Evolutionary conservation across 2,797 vertebrate genomes (phyloP).

Genomic region (Petrocephalus schoutedeni): DNA sequence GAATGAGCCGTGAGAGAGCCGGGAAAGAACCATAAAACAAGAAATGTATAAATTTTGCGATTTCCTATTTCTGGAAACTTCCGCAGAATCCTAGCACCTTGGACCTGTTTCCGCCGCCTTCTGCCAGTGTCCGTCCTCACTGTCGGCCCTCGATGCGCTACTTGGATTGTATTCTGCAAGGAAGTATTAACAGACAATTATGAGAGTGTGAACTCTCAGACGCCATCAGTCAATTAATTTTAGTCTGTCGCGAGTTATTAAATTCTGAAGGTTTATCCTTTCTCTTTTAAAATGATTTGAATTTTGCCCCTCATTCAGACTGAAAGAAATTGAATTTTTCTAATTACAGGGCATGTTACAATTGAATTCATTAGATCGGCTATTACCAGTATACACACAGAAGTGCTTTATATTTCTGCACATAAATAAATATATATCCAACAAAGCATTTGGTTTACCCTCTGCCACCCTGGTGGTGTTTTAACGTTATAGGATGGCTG

Average conservation of each 20-base stretch:
- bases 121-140: background rate
- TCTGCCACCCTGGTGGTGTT: background rate
- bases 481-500: background rate
- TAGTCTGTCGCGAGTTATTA: conserved; percentile 66
- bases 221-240: conserved; percentile 67
- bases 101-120: background rate
- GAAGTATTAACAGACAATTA: conserved; percentile 75
- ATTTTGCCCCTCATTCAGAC: conserved; percentile 68
- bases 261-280: conserved; percentile 75
- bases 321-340: conserved; percentile 74
- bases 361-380: conserved; percentile 36
- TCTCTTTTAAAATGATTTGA: conserved; percentile 72
- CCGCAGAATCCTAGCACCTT: conserved; percentile 32
- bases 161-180: conserved; percentile 53
- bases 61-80: background rate
- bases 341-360: conserved; percentile 68
- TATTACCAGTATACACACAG: conserved; percentile 12
- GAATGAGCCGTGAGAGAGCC: background rate
- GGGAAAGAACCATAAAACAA: background rate
- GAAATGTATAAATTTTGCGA: background rate
- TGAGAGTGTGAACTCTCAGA: conserved; percentile 76
- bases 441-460: conserved; percentile 13
- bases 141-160: conserved; percentile 50
- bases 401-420: conserved; percentile 26
- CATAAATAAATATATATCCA: conserved; percentile 21